phyloP scores from a whole-genome alignment of 2,888 invertebrate genomes.

The Agriopis leucophaearia region DNA sequence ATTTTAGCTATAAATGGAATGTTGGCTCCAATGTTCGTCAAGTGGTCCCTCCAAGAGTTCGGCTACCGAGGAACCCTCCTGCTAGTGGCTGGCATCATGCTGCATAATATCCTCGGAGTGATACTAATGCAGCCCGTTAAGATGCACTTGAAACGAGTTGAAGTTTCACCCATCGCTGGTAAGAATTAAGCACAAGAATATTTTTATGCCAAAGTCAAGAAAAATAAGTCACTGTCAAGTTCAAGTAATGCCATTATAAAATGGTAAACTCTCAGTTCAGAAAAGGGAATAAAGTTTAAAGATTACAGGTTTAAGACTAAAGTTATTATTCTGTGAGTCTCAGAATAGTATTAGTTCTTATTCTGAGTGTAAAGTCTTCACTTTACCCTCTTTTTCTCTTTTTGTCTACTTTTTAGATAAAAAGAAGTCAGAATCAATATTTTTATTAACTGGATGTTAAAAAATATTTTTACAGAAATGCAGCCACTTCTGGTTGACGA shows the following conservation, averaged over 20 bases:
- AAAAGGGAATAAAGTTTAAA: too few species aligned
- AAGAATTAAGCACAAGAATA: conserved; percentile 7
- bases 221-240: neutral
- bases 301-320: too few species aligned
- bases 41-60: conserved; percentile 83
- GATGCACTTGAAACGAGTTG: conserved; percentile 84
- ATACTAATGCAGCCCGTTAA: conserved; percentile 89
- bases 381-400: too few species aligned
- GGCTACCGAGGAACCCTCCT: conserved; percentile 89
- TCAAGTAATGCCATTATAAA: too few species aligned
- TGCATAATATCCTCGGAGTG: conserved; percentile 88
- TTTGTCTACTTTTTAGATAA: too few species aligned
- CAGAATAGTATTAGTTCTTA: too few species aligned
- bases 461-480: conserved; percentile 51
- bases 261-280: too few species aligned
- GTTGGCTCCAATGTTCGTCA: conserved; percentile 87
- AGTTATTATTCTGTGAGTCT: too few species aligned
- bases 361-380: too few species aligned
- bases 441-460: neutral
- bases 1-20: conserved; percentile 86
- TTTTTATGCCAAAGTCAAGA: too few species aligned
- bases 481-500: conserved; percentile 50
- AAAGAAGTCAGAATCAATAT: too few species aligned
- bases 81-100: conserved; percentile 87
- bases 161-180: conserved; percentile 49